phyloP scores from a whole-genome alignment of 2,888 invertebrate species.

The Apamea monoglypha region DNA sequence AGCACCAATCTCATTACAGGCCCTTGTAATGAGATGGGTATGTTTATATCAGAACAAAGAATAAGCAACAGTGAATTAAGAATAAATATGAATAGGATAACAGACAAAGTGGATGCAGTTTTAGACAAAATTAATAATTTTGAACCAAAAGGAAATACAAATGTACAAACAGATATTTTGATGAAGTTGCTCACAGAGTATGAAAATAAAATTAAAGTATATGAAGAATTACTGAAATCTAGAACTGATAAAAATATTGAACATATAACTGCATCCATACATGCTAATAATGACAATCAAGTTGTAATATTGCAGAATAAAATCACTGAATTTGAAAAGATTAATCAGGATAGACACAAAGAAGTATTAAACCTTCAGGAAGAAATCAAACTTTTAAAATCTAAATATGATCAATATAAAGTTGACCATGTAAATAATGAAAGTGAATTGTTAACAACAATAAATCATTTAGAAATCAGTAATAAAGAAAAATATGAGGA shows the following conservation, averaged over 20 bases:
- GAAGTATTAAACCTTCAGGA: slow-evolving; percentile 71
- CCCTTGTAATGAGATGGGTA: slow-evolving; percentile 73
- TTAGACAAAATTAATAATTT: slow-evolving; percentile 75
- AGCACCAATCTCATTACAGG: slow-evolving; percentile 66
- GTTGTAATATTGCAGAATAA: slow-evolving; percentile 62
- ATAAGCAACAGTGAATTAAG: slow-evolving; percentile 84
- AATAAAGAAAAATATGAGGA: slow-evolving; percentile 66
- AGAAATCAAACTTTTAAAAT: slow-evolving; percentile 70
- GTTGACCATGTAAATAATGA: slow-evolving; percentile 51
- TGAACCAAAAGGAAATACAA: slow-evolving; percentile 65
- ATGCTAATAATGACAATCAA: slow-evolving; percentile 42
- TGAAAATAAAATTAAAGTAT: slow-evolving; percentile 84
- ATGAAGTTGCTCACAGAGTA: slow-evolving; percentile 83
- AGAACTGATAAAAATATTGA: slow-evolving; percentile 66
- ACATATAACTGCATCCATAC: slow-evolving; percentile 29
- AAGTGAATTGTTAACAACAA: slow-evolving; percentile 66
- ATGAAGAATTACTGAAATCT: slow-evolving; percentile 79
- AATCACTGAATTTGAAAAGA: slow-evolving; percentile 69
- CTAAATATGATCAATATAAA: slow-evolving; percentile 55
- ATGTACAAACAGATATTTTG: slow-evolving; percentile 76
- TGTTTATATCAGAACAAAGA: slow-evolving; percentile 84
- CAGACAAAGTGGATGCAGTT: slow-evolving; percentile 82
- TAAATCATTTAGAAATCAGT: slow-evolving; percentile 69
- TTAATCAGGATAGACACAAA: slow-evolving; percentile 69
- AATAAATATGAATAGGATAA: slow-evolving; percentile 82